These are phyloP conservation scores for Camponotus fellah DNA, from an alignment of 2,888 invertebrate species.

Conservation along the genomic window DNA sequence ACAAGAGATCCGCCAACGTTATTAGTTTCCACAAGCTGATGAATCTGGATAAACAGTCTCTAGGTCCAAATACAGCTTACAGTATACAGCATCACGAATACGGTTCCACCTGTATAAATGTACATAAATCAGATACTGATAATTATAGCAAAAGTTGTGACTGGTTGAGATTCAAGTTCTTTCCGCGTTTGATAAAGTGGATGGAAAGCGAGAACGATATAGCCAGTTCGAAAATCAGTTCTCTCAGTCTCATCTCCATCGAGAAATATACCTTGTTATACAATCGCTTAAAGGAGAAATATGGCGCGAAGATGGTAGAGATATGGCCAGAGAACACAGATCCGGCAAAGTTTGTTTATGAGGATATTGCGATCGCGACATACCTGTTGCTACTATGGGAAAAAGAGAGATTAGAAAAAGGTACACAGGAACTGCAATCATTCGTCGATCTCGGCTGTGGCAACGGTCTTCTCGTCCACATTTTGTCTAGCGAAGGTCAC, in stretches of 20 bases:
- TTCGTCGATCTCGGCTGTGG: constrained; percentile 99
- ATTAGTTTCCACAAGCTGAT: constrained; percentile 87
- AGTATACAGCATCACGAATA: constrained; percentile 73
- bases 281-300: constrained; percentile 91
- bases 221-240: constrained; percentile 81
- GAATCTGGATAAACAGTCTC: constrained; percentile 83
- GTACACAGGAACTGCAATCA: constrained; percentile 86
- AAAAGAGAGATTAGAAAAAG: constrained; percentile 86
- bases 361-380: constrained; percentile 97
- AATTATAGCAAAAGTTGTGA: constrained; percentile 72
- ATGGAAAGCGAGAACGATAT: constrained; percentile 84
- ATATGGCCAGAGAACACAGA: constrained; percentile 98
- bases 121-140: constrained; percentile 42
- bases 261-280: constrained; percentile 92
- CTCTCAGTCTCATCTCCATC: constrained; percentile 89
- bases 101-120: constrained; percentile 62
- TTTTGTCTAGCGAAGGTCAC: constrained; percentile 94
- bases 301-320: constrained; percentile 92
- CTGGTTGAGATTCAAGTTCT: constrained; percentile 88
- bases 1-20: constrained; percentile 84
- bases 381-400: constrained; percentile 95
- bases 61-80: constrained; percentile 83
- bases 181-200: constrained; percentile 90
- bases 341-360: constrained; percentile 97
- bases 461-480: constrained; percentile 96